Base-by-base conservation (phyloP, 2,797 vertebrate genomes). In the Linurgus olivaceus region DNA sequence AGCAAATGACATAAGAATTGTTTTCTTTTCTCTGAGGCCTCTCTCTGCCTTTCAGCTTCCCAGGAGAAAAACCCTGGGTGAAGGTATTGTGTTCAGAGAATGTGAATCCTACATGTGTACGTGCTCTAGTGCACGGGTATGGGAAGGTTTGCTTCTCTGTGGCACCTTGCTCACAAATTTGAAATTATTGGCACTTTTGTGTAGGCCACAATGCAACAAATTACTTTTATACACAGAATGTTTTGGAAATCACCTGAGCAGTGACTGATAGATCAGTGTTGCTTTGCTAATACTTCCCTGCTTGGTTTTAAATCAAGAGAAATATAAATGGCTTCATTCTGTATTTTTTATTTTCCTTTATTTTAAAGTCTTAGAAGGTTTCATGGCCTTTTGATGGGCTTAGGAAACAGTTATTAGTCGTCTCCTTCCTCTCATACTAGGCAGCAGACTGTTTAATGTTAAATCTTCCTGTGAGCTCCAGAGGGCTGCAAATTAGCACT, bases 331-430 rank as follows among this genome's bases (percentile, higher is more conserved):
- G 2, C 40, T 91, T 93, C 48, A 74, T 72, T 91, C 35, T 66
- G 44, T 85, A 55, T 52, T 85, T 95, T 94, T 95, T 89, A 90
- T 94, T 95, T 93, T 88, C 61, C 89, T 66, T 82, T 58, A 87
- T 68, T 91, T 58, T 55, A 74, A 67, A 74, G 9, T 75, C 84
- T 85, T 92, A 71, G 86, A 79, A 80, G n/a, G 76, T 50, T 97
- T 93, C 66, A 86, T 77, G 86, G 42, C 57, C 47, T 48, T 73
- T 94, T 87, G 92, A 89, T 68, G 90, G 63, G 90, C 47, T 94
- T 42, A 55, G 52, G 73, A 88, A 94, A 37, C 72, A 85, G 65
- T 82, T 54, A 68, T 86, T 83, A 63, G 45, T 89, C 13, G 24
- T 74, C 47, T 81, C 40, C 33, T 92, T 96, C 73, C 29, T 38